Conservation (phyloP, 1,140 invertebrate genomes). For the Trypoxylus dichotomus region DNA sequence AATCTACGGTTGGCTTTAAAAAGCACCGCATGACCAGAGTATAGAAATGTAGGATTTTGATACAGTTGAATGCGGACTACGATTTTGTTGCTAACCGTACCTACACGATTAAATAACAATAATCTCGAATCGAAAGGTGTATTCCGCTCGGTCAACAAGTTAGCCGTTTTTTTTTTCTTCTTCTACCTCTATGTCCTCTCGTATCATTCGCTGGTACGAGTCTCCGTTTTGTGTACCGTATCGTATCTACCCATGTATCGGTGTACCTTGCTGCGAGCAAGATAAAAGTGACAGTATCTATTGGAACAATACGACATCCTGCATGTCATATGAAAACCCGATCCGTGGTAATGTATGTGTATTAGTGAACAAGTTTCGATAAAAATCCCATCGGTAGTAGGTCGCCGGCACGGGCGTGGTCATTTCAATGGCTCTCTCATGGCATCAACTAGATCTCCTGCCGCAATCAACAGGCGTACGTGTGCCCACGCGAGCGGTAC, state of each 20-base stretch:
- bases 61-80: too few species aligned
- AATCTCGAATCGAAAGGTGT: neutral
- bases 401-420: neutral
- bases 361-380: neutral
- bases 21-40: too few species aligned
- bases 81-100: too few species aligned
- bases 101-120: neutral
- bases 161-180: neutral
- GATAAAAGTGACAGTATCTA: neutral
- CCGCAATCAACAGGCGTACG: neutral
- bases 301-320: neutral
- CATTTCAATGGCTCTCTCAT: neutral
- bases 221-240: too few species aligned
- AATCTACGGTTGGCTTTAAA: too few species aligned
- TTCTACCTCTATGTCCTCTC: neutral
- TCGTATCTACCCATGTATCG: too few species aligned
- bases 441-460: neutral
- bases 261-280: neutral
- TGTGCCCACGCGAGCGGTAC: neutral
- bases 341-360: neutral
- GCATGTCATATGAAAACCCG: neutral
- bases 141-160: neutral
- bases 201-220: neutral
- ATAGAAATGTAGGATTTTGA: too few species aligned
- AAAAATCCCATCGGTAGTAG: neutral